Conservation (phyloP, 2,888 invertebrate genomes). For the Hypercompe scribonia region DNA sequence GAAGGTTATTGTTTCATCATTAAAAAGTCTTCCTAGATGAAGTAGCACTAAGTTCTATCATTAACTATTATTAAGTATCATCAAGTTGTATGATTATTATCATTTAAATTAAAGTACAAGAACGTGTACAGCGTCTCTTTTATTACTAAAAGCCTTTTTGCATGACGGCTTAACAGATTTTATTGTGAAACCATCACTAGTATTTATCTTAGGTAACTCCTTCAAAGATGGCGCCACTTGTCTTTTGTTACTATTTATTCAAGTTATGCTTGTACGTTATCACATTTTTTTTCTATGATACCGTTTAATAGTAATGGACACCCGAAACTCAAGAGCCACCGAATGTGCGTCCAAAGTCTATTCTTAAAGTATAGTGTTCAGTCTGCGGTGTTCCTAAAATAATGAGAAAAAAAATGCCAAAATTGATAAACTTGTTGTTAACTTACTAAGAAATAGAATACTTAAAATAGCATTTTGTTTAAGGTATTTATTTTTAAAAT, state of each 20-base stretch:
- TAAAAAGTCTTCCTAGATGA: neutral
- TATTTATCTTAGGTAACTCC: neutral
- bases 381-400: too few relatives aligned
- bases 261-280: neutral
- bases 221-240: neutral
- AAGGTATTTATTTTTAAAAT: neutral
- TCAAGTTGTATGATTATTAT: neutral
- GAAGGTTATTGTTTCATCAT: neutral
- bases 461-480: too few relatives aligned
- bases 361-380: too few relatives aligned
- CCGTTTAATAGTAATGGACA: too few relatives aligned
- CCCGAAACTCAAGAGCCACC: too few relatives aligned
- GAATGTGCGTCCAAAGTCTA: too few relatives aligned
- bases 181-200: neutral
- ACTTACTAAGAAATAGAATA: too few relatives aligned
- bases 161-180: neutral
- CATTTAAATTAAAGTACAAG: neutral
- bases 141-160: neutral
- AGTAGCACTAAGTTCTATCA: neutral
- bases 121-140: neutral
- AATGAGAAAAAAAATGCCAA: too few relatives aligned
- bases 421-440: too few relatives aligned
- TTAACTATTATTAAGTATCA: neutral
- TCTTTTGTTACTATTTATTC: neutral
- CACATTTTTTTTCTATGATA: too few relatives aligned